Evolutionary conservation across 2,113 vertebrate species (phyloP).

Genomic region (Rousettus leschenaultii): DNA sequence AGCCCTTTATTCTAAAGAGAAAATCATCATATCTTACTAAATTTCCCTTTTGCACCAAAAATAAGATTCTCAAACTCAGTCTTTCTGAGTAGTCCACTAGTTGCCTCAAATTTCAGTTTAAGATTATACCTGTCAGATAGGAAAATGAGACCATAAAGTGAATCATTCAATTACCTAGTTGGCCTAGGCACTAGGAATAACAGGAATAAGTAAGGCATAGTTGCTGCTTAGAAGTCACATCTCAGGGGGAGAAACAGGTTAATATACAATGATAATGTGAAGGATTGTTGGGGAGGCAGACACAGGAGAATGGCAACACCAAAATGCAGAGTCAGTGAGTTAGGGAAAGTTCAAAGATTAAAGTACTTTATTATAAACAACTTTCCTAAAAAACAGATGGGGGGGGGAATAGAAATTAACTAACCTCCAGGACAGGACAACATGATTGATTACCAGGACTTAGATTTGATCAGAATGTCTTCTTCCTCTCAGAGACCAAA

Average conservation of each 20-base stretch:
- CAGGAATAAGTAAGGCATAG: not conserved
- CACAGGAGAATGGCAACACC: not conserved
- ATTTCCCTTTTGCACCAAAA: slow-evolving; percentile 22
- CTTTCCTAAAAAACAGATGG: not conserved
- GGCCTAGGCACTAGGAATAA: not conserved
- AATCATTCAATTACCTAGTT: not conserved
- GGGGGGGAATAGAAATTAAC: not conserved
- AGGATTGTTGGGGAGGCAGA: not conserved
- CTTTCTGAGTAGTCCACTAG: not conserved
- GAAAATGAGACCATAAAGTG: not conserved
- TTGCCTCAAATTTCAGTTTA: slow-evolving; percentile 34
- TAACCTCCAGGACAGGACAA: not conserved
- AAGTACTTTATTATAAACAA: not conserved
- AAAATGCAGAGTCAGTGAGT: slow-evolving; percentile 27
- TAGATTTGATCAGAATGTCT: slow-evolving; percentile 14
- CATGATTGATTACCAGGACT: not conserved
- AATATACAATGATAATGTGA: slow-evolving; percentile 33
- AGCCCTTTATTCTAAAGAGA: slow-evolving; percentile 20
- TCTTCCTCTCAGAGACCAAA: not conserved
- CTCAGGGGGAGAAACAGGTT: not conserved
- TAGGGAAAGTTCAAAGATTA: not conserved
- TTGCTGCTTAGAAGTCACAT: not conserved
- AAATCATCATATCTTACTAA: not conserved
- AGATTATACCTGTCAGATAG: not conserved
- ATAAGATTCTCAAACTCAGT: slow-evolving; percentile 1